Base-by-base conservation (phyloP, 2,113 vertebrate species). In the Gorsachius goisagi region DNA sequence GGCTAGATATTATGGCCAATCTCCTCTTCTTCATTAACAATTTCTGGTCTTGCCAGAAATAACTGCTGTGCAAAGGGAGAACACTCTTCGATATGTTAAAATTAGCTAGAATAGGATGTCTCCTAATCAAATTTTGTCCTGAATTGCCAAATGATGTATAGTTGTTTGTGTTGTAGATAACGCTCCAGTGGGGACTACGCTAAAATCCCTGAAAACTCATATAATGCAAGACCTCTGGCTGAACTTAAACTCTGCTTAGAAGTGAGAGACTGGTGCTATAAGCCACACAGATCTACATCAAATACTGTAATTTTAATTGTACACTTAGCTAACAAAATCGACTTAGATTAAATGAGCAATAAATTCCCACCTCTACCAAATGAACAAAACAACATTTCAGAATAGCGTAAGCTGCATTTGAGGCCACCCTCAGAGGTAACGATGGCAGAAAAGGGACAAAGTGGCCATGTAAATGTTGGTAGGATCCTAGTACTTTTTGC, bases 151-250 rank as follows among this genome's bases (percentile, higher is more conserved):
- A 97, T 97, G 93, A 98, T 97, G 72, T 96, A 96, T 84, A 85
- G 88, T 88, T 98, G 96, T 97, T 97, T 97, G 94, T 85, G 80
- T 96, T 97, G 96, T 67, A 98, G 97, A 98, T 98, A 97, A 97
- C 35, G 0, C 86, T 97, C 90, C 97, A 96, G 80, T 93, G 83
- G 97, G 97, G 97, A 98, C 97, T 95, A 85, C 10, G 20, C 91
- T 97, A 96, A 98, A 97, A 97, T 97, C 93, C 95, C 96, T 97
- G 96, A 96, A 98, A 98, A 96, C 97, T 97, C 89, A 16, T 91
- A 95, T 98, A 97, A 97, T 97, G 67, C 85, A 91, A 97, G 97
- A 98, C 97, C 97, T 98, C 95, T 98, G 98, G 97, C 97, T 98
- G 98, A 98, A 98, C 97, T 97, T 98, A 95, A 97, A 90, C 94